These are phyloP conservation scores for Dryomyza anilis DNA, from an alignment of 2,888 invertebrate genomes.

Conservation along the genomic window DNA sequence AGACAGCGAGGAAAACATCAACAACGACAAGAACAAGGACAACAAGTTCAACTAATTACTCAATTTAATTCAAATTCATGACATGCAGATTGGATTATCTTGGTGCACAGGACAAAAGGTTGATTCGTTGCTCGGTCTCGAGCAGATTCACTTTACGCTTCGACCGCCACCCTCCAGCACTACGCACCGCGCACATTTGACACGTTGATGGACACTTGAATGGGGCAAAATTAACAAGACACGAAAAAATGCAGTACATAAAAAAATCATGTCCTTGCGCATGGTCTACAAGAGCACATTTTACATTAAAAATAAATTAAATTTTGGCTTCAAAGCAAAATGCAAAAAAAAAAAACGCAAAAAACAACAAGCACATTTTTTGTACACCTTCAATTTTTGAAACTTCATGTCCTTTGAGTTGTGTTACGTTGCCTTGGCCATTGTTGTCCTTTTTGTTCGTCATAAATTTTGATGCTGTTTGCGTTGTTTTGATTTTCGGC, in stretches of 20 bases:
- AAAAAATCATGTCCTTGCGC: constrained; percentile 4
- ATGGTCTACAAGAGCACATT: not conserved
- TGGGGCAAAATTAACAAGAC: not conserved
- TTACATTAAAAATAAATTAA: constrained; percentile 2
- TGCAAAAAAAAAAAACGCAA: no score
- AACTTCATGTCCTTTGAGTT: not conserved
- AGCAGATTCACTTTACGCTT: no score
- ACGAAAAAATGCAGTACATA: constrained; percentile 5
- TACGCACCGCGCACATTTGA: no score
- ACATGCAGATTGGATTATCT: constrained; percentile 55
- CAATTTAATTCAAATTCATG: constrained; percentile 55
- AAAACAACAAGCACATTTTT: not conserved
- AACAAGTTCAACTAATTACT: constrained; percentile 52
- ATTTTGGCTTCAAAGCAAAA: not conserved
- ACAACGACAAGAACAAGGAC: constrained; percentile 35
- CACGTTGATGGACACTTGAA: constrained; percentile 12
- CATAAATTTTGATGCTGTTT: no score
- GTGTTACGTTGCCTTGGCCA: not conserved
- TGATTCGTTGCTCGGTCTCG: not conserved
- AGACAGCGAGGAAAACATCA: not conserved
- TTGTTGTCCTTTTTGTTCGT: no score
- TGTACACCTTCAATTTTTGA: no score
- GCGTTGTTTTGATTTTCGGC: constrained; percentile 1
- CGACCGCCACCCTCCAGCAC: no score
- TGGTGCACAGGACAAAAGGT: constrained; percentile 37